Conservation (phyloP, 2,113 vertebrate species). For the Catharus minimus region DNA sequence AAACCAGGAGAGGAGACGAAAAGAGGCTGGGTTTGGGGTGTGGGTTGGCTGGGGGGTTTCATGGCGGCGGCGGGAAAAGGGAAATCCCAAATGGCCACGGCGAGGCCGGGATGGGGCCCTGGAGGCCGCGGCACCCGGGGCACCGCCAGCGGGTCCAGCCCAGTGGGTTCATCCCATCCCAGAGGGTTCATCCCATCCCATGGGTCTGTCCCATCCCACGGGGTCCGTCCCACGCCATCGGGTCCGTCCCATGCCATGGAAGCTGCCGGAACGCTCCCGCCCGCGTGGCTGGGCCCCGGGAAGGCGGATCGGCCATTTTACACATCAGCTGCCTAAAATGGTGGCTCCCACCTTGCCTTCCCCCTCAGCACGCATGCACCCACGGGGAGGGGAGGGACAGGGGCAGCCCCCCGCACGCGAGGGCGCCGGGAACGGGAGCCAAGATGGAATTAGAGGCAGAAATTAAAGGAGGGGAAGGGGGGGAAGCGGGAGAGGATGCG, state of each 20-base stretch:
- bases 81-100: not conserved
- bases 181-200: fast-evolving
- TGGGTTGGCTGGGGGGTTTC: fast-evolving
- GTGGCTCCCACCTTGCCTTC: conserved; percentile 35
- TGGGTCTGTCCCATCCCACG: no score
- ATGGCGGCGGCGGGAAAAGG: fast-evolving
- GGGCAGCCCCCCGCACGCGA: not conserved
- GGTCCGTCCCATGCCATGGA: not conserved
- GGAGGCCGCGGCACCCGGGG: fast-evolving
- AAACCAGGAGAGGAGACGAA: fast-evolving
- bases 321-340: conserved; percentile 69
- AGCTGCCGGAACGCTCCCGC: not conserved
- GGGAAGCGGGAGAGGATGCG: conserved; percentile 15
- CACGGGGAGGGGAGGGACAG: not conserved
- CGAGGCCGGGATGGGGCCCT: fast-evolving
- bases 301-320: conserved; percentile 65
- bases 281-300: not conserved
- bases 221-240: no score
- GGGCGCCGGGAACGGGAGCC: conserved; percentile 8
- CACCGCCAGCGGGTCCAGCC: fast-evolving
- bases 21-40: not conserved
- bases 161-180: no score
- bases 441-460: conserved; percentile 55
- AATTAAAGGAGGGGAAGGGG: conserved; percentile 48
- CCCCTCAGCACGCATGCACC: conserved; percentile 38